phyloP scores from a whole-genome alignment of 2,113 vertebrate species.

The Turdus rufiventris region DNA sequence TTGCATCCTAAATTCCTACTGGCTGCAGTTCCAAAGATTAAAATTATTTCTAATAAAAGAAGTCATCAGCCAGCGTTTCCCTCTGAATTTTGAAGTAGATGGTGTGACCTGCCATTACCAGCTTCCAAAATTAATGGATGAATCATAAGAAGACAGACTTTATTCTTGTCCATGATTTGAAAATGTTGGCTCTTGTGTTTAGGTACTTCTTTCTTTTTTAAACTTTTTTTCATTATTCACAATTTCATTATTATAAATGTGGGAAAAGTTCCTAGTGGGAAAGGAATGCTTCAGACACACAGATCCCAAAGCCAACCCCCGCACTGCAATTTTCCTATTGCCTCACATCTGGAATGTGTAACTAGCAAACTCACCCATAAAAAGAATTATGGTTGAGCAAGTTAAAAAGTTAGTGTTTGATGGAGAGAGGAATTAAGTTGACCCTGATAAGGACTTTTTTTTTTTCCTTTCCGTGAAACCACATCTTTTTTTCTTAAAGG shows the following conservation, averaged over 20 bases:
- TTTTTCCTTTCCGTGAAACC: background rate
- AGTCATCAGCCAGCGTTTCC: background rate
- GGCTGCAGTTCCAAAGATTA: slow-evolving; percentile 21
- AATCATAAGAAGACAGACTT: slow-evolving; percentile 2
- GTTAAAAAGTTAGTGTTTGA: slow-evolving; percentile 44
- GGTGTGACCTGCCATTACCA: background rate
- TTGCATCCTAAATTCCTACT: slow-evolving; percentile 27
- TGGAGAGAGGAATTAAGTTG: slow-evolving; percentile 12
- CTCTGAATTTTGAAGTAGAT: slow-evolving; percentile 27
- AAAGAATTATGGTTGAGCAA: slow-evolving; percentile 29
- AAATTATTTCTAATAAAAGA: slow-evolving; percentile 50
- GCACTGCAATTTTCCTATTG: slow-evolving; percentile 35
- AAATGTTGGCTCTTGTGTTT: slow-evolving; percentile 6
- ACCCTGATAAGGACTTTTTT: background rate
- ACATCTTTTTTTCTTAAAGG: background rate
- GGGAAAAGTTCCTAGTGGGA: slow-evolving; percentile 48
- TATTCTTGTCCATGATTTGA: slow-evolving; percentile 26
- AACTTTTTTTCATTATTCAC: background rate
- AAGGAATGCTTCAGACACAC: slow-evolving; percentile 21
- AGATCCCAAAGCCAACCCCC: slow-evolving; percentile 12
- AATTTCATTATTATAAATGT: slow-evolving; percentile 49
- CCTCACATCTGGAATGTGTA: slow-evolving; percentile 58
- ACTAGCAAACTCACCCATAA: slow-evolving; percentile 42
- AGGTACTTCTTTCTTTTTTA: background rate
- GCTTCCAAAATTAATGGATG: slow-evolving; percentile 19